Percentiles rank a stretch among this genome's conserved stretches.
Evolutionary conservation across 2,888 invertebrate species (phyloP).

Genomic region (Andrena camellia): DNA sequence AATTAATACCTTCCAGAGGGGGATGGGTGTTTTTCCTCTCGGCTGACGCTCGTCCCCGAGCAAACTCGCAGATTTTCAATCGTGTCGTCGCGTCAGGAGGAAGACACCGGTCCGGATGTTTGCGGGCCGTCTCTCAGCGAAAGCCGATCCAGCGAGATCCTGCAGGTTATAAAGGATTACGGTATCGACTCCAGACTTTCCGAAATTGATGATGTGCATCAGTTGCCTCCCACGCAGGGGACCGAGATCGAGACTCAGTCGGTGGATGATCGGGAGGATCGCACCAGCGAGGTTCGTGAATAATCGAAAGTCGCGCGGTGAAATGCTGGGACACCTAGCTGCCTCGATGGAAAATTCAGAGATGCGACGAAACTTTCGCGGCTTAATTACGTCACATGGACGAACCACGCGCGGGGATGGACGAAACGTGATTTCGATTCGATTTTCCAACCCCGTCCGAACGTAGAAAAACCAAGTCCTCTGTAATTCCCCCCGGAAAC

Average conservation of each 20-base stretch:
- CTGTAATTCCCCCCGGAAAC: constrained; percentile 33
- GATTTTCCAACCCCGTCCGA: constrained; percentile 19
- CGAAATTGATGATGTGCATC: constrained; percentile 22
- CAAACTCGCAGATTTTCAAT: constrained; percentile 40
- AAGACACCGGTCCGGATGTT: constrained; percentile 31
- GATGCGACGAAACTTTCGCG: background rate
- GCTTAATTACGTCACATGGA: constrained; percentile 31
- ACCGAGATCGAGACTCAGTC: constrained; percentile 26
- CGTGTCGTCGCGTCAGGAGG: constrained; percentile 26
- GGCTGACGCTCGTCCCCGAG: background rate
- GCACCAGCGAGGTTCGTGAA: constrained; percentile 53
- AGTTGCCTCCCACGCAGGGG: constrained; percentile 7
- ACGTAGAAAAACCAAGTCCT: constrained; percentile 13
- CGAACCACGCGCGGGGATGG: background rate
- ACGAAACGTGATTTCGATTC: constrained; percentile 22
- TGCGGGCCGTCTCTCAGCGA: constrained; percentile 25
- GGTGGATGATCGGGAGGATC: background rate
- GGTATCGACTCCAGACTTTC: constrained; percentile 15
- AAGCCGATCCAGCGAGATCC: constrained; percentile 17
- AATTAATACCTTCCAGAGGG: constrained; percentile 1
- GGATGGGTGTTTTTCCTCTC: background rate
- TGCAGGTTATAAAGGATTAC: constrained; percentile 47
- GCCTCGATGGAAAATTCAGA: background rate
- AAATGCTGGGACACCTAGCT: background rate
- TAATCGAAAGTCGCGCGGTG: background rate